Evolutionary conservation across 2,113 vertebrate species (phyloP), one percentile per base, ranked within the genome.

Genomic region (Tautogolabrus adspersus): DNA sequence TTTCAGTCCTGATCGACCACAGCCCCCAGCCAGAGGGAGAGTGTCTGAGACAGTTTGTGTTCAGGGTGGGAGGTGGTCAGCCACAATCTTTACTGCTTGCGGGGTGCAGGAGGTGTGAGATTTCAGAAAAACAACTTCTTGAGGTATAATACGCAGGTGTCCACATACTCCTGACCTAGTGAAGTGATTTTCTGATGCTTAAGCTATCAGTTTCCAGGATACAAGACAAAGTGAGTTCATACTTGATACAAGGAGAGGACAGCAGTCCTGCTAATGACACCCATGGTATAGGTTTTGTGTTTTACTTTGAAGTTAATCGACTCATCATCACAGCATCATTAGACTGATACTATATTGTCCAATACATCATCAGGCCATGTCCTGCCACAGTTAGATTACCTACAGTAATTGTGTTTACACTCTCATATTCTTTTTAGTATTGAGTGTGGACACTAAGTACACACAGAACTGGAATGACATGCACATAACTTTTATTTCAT

Each of bases 401-500:
- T 8, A 0, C 56, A 46, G 18, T 49, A 34, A 52, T 42, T 60
- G 47, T 69, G 23, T 77, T 68, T 37, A n/a, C 49, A 30, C 34
- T 44, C 16, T 54, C 30, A 16, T 22, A 55, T 68, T 5, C 38
- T 62, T 6, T 18, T 10, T 37, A 12, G 5, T 0, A 8, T 3
- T 12, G 13, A 54, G 22, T 68, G 37, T 34, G 19, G 49, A 19
- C 34, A 44, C 46, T 19, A 18, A 18, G 34, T 10, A 5, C 55
- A 16, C 63, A 13, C n/a, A 52, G 44, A 6, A 3, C 8, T 23
- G 38, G 22, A 61, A 77, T 62, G 44, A 56, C 64, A 61, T 76
- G 9, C 49, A 77, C 38, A 38, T 66, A 46, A 73, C 47, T 55
- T 57, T 30, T 22, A 34, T 51, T 63, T 64, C 23, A 21, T n/a